phyloP scores from a whole-genome alignment of 2,888 invertebrate species.

The Itoplectis maculator region DNA sequence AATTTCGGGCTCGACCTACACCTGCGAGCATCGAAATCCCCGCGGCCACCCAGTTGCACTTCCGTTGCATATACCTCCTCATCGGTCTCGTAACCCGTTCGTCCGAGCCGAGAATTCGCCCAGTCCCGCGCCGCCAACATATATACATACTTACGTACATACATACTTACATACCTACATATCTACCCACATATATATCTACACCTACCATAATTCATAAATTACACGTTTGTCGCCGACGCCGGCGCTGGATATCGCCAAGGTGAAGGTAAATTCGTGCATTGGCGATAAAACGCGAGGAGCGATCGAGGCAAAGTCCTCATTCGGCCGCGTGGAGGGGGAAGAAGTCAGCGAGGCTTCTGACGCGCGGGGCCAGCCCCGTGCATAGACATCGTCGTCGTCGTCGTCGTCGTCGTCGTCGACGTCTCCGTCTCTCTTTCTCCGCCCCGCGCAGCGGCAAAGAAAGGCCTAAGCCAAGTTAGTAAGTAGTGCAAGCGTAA shows the following conservation, averaged over 20 bases:
- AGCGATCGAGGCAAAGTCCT: conserved; percentile 55
- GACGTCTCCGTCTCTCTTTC: too few relatives aligned
- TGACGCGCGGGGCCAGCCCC: neutral
- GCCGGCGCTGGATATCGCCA: conserved; percentile 51
- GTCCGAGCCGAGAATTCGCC: conserved; percentile 4
- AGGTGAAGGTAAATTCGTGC: conserved; percentile 68
- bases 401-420: too few relatives aligned
- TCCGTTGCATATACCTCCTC: conserved; percentile 45
- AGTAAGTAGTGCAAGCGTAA: conserved; percentile 85
- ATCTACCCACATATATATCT: too few relatives aligned
- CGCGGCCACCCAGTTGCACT: conserved; percentile 31
- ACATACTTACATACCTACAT: too few relatives aligned
- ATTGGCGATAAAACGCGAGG: conserved; percentile 53
- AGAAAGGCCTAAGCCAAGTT: conserved; percentile 78
- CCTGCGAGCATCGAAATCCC: conserved; percentile 19
- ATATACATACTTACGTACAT: too few relatives aligned
- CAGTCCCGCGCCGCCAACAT: neutral
- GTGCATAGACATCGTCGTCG: conserved; percentile 19
- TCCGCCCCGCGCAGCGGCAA: conserved; percentile 66
- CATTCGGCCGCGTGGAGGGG: conserved; percentile 47
- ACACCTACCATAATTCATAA: conserved; percentile 49
- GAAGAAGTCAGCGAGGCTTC: conserved; percentile 14
- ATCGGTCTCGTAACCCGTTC: conserved; percentile 1
- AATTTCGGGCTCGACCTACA: neutral
- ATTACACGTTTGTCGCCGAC: conserved; percentile 35